phyloP scores from a whole-genome alignment of 2,113 vertebrate species.

The Scatophagus argus region DNA sequence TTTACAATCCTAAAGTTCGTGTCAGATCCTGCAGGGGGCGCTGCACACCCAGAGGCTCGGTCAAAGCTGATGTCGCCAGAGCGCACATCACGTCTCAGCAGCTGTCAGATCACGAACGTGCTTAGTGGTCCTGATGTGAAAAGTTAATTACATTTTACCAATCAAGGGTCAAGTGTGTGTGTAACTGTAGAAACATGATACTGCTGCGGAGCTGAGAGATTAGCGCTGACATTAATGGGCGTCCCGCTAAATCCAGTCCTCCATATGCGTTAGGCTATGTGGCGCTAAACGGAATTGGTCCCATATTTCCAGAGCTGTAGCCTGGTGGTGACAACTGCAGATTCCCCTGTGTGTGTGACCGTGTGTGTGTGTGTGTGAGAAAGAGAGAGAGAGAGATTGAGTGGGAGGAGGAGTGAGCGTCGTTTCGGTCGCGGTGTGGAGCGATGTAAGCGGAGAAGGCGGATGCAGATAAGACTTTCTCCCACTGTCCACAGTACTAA shows the following conservation, averaged over 20 bases:
- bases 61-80: conserved; percentile 17
- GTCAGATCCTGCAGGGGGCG: conserved; percentile 73
- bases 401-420: conserved; percentile 74
- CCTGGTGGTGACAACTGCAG: conserved; percentile 69
- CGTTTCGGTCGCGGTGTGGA: conserved; percentile 64
- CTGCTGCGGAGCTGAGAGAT: not conserved
- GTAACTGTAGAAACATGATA: not conserved
- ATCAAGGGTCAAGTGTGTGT: not conserved
- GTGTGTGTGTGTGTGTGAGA: conserved; percentile 52
- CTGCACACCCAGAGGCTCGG: conserved; percentile 30
- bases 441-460: conserved; percentile 79
- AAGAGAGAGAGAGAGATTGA: no score
- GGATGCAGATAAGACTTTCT: conserved; percentile 78
- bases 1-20: conserved; percentile 1
- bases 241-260: not conserved
- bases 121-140: conserved; percentile 77
- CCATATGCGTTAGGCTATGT: conserved; percentile 13
- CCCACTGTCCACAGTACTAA: conserved; percentile 56
- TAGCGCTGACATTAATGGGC: not conserved
- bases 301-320: conserved; percentile 59
- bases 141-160: conserved; percentile 47
- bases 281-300: conserved; percentile 56
- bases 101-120: conserved; percentile 62
- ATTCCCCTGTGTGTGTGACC: conserved; percentile 41
- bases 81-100: conserved; percentile 35